Evolutionary conservation across 2,797 vertebrate genomes (phyloP).

Genomic region (Microctenopoma lineatum): DNA sequence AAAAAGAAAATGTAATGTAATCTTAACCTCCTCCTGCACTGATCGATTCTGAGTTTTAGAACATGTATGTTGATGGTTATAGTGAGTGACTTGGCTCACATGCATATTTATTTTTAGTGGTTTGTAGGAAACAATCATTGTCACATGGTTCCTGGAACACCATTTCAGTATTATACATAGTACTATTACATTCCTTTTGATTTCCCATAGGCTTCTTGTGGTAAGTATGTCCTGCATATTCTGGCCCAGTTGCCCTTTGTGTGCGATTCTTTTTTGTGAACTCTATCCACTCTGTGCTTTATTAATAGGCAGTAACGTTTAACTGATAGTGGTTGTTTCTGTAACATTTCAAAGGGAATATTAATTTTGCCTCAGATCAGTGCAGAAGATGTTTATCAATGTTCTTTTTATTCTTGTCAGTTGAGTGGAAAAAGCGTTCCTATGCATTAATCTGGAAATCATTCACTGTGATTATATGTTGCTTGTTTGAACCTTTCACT

Average conservation of each 20-base stretch:
- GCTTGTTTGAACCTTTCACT: constrained; percentile 52
- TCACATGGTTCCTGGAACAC: constrained; percentile 38
- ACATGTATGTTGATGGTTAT: constrained; percentile 18
- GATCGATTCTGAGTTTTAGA: constrained; percentile 7
- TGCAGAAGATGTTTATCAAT: constrained; percentile 3
- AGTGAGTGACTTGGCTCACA: constrained; percentile 34
- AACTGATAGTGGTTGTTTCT: constrained; percentile 44
- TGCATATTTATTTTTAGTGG: constrained; percentile 47
- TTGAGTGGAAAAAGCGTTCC: constrained; percentile 52
- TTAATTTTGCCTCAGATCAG: constrained; percentile 37
- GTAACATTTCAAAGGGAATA: constrained; percentile 50
- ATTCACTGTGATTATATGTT: constrained; percentile 49
- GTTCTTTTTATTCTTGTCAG: constrained; percentile 52
- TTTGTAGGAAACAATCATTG: constrained; percentile 44
- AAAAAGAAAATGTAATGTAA: constrained; percentile 18
- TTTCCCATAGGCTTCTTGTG: constrained; percentile 39
- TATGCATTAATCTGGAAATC: constrained; percentile 46
- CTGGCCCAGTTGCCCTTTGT: neutral
- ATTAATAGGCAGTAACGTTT: constrained; percentile 54
- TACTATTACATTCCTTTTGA: constrained; percentile 45
- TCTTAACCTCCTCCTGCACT: constrained; percentile 19
- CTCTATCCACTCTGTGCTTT: constrained; percentile 27
- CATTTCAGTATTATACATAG: constrained; percentile 23
- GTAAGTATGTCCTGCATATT: constrained; percentile 26
- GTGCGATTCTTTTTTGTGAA: constrained; percentile 14